Conservation (phyloP, 2,113 vertebrate genomes). For the Silurus glanis region DNA sequence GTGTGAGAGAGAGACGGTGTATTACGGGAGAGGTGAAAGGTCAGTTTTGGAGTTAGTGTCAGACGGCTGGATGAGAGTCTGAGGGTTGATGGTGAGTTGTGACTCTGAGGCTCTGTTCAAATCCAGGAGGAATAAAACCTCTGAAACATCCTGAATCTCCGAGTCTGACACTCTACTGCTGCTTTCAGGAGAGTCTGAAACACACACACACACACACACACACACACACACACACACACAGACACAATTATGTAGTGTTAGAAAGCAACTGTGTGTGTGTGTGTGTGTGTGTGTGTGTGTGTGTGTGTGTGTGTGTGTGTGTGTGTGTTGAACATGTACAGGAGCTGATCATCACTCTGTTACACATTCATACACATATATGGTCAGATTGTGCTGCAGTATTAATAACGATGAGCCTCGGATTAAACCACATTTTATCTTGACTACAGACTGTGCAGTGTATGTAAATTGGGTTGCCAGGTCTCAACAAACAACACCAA, state of each 20-base stretch:
- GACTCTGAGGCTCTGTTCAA: slow-evolving; percentile 77
- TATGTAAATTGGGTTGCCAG: not conserved
- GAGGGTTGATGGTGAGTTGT: slow-evolving; percentile 78
- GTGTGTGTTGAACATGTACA: no score
- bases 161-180: slow-evolving; percentile 62
- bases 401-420: no score
- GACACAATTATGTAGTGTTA: not conserved
- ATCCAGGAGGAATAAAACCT: slow-evolving; percentile 79
- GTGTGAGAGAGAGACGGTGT: not conserved
- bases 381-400: no score
- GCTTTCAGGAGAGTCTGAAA: not conserved
- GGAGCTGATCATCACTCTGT: no score
- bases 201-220: slow-evolving; percentile 22
- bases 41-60: slow-evolving; percentile 71
- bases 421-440: no score
- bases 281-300: no score
- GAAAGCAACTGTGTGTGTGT: no score
- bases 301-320: no score
- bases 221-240: not conserved
- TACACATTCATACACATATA: no score
- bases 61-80: slow-evolving; percentile 64
- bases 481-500: not conserved
- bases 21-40: slow-evolving; percentile 76
- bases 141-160: slow-evolving; percentile 81
- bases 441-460: no score